Conservation (phyloP, 2,113 vertebrate species). For the Alligator sinensis region DNA sequence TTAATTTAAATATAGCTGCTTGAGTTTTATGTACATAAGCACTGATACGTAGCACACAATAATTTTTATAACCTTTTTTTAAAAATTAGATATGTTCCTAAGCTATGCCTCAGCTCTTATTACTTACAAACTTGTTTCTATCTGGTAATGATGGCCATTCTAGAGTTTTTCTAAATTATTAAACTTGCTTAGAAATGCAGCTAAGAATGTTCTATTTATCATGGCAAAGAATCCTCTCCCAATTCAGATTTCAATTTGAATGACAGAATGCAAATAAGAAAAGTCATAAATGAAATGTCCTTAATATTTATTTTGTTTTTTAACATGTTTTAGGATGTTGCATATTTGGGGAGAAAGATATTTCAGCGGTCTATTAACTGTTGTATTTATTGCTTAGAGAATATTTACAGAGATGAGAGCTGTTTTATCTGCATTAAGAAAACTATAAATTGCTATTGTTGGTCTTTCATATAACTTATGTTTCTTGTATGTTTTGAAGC, state of each 20-base stretch:
- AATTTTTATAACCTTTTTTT: background rate
- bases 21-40: background rate
- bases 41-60: background rate
- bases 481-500: background rate
- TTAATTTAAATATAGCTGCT: background rate
- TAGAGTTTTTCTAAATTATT: conserved; percentile 42
- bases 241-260: conserved; percentile 16
- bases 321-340: conserved; percentile 14
- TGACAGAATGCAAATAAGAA: conserved; percentile 29
- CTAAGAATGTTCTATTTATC: conserved; percentile 31
- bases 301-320: conserved; percentile 1
- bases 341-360: background rate
- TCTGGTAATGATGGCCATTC: background rate
- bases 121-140: background rate
- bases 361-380: background rate
- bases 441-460: conserved; percentile 8
- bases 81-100: background rate
- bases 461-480: conserved; percentile 1
- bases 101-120: background rate
- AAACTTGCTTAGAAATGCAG: background rate
- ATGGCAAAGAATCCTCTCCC: background rate
- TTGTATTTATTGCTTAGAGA: conserved; percentile 7
- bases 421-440: conserved; percentile 17
- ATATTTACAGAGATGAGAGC: background rate
- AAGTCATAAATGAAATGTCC: conserved; percentile 21